Conservation (phyloP, 2,888 invertebrate genomes). For the Agonopterix arenella region DNA sequence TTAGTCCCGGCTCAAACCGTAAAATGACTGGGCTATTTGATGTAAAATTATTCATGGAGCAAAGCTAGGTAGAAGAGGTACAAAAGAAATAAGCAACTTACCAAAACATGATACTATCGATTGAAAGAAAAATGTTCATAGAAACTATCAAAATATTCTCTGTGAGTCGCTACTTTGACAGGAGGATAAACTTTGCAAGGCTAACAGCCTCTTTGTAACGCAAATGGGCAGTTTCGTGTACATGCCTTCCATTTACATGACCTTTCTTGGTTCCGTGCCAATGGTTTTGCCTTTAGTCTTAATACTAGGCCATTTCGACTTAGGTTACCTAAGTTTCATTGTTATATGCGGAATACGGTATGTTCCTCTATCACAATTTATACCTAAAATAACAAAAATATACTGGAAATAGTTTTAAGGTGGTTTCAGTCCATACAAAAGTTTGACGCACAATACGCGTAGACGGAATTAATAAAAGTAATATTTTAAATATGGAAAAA, state of each 20-base stretch:
- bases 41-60: no score
- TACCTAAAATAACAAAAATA: not conserved
- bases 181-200: not conserved
- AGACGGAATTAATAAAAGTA: no score
- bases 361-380: not conserved
- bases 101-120: not conserved
- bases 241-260: not conserved
- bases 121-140: not conserved
- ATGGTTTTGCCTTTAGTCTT: not conserved
- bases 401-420: no score
- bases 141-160: not conserved
- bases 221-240: constrained; percentile 1
- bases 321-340: not conserved
- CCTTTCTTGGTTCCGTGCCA: constrained; percentile 1
- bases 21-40: no score
- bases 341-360: not conserved
- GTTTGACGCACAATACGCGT: no score
- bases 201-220: not conserved
- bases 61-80: no score
- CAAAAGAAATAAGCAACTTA: no score
- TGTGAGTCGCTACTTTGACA: no score
- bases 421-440: no score
- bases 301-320: not conserved
- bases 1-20: no score
- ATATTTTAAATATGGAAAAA: no score